phyloP scores from a whole-genome alignment of 2,797 vertebrate genomes.

The Eulemur mongoz region DNA sequence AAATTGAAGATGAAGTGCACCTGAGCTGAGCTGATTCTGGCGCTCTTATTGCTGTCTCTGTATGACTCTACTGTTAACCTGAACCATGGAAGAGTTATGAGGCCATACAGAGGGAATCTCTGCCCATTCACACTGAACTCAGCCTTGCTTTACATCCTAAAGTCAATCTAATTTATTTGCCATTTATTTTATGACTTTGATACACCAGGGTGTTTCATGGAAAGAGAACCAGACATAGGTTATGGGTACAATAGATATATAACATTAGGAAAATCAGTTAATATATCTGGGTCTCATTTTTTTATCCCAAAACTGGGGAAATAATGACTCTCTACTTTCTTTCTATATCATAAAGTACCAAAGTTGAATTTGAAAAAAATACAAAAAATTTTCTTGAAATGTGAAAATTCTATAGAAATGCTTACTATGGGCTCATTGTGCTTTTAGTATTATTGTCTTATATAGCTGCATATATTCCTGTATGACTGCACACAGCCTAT shows the following conservation, averaged over 20 bases:
- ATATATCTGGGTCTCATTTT: neutral
- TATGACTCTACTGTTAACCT: neutral
- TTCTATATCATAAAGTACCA: neutral
- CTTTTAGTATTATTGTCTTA: neutral
- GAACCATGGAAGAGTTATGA: neutral
- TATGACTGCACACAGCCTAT: neutral
- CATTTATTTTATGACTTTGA: neutral
- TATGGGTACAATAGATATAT: neutral
- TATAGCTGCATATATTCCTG: neutral
- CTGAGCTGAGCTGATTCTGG: neutral
- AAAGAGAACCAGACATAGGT: neutral
- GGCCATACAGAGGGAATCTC: neutral
- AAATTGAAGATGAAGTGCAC: neutral
- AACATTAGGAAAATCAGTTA: neutral
- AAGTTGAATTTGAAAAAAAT: neutral
- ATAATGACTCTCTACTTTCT: neutral
- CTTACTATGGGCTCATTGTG: neutral
- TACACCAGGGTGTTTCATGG: fast-evolving
- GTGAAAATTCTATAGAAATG: neutral
- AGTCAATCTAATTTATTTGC: neutral
- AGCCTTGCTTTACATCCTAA: neutral
- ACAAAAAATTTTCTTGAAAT: neutral
- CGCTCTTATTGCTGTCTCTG: neutral
- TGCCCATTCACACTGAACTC: too few species aligned
- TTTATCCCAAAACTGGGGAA: neutral